phyloP scores from a whole-genome alignment of 2,797 vertebrate genomes.

The Psittacula derbiana region DNA sequence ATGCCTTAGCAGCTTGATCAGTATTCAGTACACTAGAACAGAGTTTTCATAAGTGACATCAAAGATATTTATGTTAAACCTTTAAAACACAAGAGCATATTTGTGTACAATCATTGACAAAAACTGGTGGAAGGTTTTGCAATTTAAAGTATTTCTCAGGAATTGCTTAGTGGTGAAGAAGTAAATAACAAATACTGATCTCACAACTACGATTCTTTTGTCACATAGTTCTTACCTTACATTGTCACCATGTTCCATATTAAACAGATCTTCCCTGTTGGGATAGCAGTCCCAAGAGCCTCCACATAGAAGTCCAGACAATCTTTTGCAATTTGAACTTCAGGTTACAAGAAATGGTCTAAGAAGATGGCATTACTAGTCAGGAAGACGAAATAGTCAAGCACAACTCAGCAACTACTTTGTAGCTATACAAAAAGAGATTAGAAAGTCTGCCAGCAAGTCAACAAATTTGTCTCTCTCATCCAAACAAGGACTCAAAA shows the following conservation, averaged over 20 bases:
- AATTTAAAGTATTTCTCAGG: neutral
- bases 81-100: neutral
- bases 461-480: neutral
- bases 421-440: neutral
- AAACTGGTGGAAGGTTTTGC: neutral
- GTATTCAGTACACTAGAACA: neutral
- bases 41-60: neutral
- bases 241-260: neutral
- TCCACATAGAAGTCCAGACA: neutral
- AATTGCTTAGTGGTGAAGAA: neutral
- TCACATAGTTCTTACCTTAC: neutral
- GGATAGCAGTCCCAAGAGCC: neutral
- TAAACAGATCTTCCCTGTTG: rapidly evolving
- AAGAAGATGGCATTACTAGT: neutral
- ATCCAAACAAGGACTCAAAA: neutral
- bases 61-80: neutral
- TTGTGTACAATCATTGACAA: neutral
- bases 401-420: neutral
- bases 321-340: neutral
- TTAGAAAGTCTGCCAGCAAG: neutral
- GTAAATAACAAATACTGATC: neutral
- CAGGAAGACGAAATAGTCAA: neutral
- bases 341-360: too few species aligned
- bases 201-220: neutral
- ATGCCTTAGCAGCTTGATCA: neutral